A percentile compares a stretch with the other conserved stretches of the same genome.
Evolutionary conservation across 1,140 invertebrate genomes (phyloP).

Genomic region (Mya arenaria): DNA sequence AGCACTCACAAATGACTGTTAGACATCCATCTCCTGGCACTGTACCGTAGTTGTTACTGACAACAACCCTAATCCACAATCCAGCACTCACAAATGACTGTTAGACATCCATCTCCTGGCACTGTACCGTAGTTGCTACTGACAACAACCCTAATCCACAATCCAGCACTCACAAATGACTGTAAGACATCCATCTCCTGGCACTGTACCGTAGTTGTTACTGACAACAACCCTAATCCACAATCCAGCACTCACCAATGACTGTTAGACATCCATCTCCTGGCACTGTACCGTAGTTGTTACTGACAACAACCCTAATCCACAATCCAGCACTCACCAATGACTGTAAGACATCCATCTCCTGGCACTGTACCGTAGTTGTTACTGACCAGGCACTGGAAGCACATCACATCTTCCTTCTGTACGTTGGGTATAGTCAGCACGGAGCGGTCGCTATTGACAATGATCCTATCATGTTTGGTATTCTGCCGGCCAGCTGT

Average conservation of each 20-base stretch:
- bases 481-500: neutral
- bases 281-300: slow-evolving; percentile 5
- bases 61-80: no score
- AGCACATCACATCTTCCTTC: neutral
- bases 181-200: slow-evolving; percentile 37
- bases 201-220: slow-evolving; percentile 12
- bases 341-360: slow-evolving; percentile 39
- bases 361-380: slow-evolving; percentile 1
- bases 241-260: slow-evolving; percentile 8
- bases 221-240: slow-evolving; percentile 22
- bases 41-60: no score
- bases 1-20: no score
- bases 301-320: slow-evolving; percentile 18
- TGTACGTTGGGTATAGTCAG: neutral
- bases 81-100: no score
- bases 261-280: slow-evolving; percentile 41
- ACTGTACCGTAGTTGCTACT: no score
- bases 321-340: slow-evolving; percentile 23
- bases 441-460: neutral
- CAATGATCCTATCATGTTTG: neutral
- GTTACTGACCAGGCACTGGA: slow-evolving; percentile 40
- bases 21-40: no score
- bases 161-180: slow-evolving; percentile 13
- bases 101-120: no score
- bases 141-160: no score